Evolutionary conservation across 2,888 invertebrate genomes (phyloP).

Genomic region (Lumbricus terrestris): DNA sequence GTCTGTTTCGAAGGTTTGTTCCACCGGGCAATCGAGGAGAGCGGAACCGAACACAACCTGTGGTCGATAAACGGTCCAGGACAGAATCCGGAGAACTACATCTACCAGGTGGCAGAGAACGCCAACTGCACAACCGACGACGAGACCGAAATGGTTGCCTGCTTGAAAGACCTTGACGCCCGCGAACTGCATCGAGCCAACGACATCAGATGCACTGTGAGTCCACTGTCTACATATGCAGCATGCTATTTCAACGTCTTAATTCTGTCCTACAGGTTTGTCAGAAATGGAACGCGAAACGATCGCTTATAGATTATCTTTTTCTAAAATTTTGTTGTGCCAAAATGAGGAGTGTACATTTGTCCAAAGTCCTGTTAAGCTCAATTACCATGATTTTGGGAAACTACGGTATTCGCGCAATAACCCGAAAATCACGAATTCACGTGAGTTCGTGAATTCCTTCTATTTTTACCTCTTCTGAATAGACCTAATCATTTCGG

Average conservation of each 20-base stretch:
- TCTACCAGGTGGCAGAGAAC: slow-evolving; percentile 27
- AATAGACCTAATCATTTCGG: too few relatives aligned
- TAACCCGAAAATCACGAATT: too few relatives aligned
- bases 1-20: slow-evolving; percentile 35
- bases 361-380: too few relatives aligned
- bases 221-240: neutral
- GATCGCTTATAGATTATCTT: too few relatives aligned
- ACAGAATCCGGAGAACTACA: slow-evolving; percentile 28
- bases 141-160: slow-evolving; percentile 26
- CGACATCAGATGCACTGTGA: slow-evolving; percentile 13
- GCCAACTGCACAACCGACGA: slow-evolving; percentile 16
- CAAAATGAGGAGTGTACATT: too few relatives aligned
- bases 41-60: slow-evolving; percentile 35
- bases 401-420: too few relatives aligned
- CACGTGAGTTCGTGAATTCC: too few relatives aligned
- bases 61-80: slow-evolving; percentile 29
- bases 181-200: neutral
- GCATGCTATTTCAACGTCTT: neutral
- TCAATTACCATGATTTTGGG: too few relatives aligned
- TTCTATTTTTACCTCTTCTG: too few relatives aligned
- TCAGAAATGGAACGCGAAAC: neutral
- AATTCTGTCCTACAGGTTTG: neutral
- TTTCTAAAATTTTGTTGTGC: too few relatives aligned
- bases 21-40: slow-evolving; percentile 41
- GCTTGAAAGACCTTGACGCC: slow-evolving; percentile 13